Evolutionary conservation across 2,113 vertebrate species (phyloP).

Genomic region (pig (Sus scrofa)): DNA sequence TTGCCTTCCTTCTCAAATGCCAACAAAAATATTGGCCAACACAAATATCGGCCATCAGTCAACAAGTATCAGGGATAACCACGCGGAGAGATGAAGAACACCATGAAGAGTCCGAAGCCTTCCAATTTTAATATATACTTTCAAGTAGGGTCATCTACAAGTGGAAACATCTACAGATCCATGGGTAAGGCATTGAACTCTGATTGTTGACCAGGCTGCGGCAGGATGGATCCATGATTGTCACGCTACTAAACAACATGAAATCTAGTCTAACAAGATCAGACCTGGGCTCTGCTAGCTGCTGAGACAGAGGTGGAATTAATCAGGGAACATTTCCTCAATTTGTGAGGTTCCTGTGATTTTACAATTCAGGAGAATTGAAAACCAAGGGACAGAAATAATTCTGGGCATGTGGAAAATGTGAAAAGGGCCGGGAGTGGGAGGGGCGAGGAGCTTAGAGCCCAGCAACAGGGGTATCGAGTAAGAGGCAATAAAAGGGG

Average conservation of each 20-base stretch:
- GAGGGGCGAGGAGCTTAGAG: not conserved
- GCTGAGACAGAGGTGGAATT: slow-evolving; percentile 66
- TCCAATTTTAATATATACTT: not conserved
- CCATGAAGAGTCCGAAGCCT: not conserved
- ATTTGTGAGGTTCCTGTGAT: slow-evolving; percentile 56
- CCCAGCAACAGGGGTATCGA: not conserved
- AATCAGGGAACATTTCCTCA: slow-evolving; percentile 61
- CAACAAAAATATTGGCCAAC: slow-evolving; percentile 6
- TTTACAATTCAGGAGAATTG: slow-evolving; percentile 66
- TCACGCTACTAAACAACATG: not conserved
- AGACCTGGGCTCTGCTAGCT: not conserved
- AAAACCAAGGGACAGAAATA: slow-evolving; percentile 74
- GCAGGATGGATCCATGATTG: not conserved
- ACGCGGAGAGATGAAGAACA: not conserved
- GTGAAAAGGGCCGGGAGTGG: slow-evolving; percentile 51
- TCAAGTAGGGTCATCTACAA: not conserved
- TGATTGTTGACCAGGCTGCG: not conserved
- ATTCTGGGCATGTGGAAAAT: slow-evolving; percentile 68
- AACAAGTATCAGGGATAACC: not conserved
- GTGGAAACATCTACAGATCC: not conserved
- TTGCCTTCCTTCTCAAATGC: slow-evolving; percentile 17
- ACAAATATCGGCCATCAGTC: not conserved
- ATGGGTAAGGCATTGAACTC: not conserved
- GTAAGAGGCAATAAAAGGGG: not conserved
- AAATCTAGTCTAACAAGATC: not conserved